These are phyloP conservation scores for Tenthredo amoena DNA, from an alignment of 2,888 invertebrate species.

Conservation along the genomic window DNA sequence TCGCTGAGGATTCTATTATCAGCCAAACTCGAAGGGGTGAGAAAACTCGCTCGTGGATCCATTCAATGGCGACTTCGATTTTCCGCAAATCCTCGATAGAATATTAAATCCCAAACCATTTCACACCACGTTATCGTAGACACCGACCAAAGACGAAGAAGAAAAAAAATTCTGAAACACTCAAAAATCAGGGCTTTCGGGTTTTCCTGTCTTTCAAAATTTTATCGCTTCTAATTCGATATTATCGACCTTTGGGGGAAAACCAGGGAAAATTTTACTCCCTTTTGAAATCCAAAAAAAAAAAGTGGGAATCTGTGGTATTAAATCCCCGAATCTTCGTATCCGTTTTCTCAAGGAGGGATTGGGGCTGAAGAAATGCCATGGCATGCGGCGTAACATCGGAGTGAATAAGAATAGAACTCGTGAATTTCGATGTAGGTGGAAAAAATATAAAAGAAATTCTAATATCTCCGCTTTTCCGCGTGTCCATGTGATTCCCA, in stretches of 20 bases:
- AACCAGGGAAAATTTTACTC: not conserved
- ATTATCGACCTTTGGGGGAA: not conserved
- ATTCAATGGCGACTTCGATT: not conserved
- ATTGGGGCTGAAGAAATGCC: not conserved
- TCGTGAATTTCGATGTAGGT: not conserved
- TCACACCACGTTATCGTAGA: not conserved
- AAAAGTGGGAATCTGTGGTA: not conserved
- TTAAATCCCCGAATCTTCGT: not conserved
- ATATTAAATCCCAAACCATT: not conserved
- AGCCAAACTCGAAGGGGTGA: not conserved
- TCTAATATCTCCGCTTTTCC: conserved; percentile 5
- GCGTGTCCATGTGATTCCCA: conserved; percentile 23
- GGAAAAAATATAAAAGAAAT: conserved; percentile 20
- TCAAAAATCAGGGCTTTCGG: not conserved
- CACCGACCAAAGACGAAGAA: not conserved
- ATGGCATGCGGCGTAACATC: not conserved
- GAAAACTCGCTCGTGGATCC: not conserved
- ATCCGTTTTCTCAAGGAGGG: not conserved
- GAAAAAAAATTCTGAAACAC: not conserved
- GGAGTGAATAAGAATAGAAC: conserved; percentile 22
- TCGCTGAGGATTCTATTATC: conserved; percentile 23
- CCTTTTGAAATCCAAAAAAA: not conserved
- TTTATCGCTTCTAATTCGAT: not conserved
- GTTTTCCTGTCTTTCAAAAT: not conserved
- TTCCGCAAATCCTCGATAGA: not conserved